Evolutionary conservation across 2,113 vertebrate species (phyloP).

Genomic region (Thymallus thymallus): DNA sequence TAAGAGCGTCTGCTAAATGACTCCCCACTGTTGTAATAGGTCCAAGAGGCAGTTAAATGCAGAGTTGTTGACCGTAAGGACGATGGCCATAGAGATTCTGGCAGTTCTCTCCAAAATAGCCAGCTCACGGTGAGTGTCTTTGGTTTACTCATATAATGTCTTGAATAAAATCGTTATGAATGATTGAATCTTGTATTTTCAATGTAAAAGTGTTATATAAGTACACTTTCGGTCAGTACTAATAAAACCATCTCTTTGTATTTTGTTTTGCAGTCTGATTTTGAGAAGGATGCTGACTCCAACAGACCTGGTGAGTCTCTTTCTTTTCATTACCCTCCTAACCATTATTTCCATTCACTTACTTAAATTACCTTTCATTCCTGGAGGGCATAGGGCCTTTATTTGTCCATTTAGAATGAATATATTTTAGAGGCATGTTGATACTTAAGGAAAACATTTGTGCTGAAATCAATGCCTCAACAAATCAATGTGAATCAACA

Average conservation of each 20-base stretch:
- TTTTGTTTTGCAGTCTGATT: slow-evolving; percentile 81
- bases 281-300: slow-evolving; percentile 96
- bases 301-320: slow-evolving; percentile 90
- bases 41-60: slow-evolving; percentile 97
- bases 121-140: slow-evolving; percentile 86
- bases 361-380: too few species aligned
- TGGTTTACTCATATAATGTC: slow-evolving; percentile 62
- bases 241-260: slow-evolving; percentile 33
- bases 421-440: slow-evolving; percentile 15
- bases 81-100: slow-evolving; percentile 93
- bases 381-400: too few species aligned
- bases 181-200: slow-evolving; percentile 28
- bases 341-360: slow-evolving; percentile 38
- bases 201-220: slow-evolving; percentile 33
- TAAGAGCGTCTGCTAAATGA: too few species aligned
- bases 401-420: slow-evolving; percentile 40
- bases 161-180: slow-evolving; percentile 48
- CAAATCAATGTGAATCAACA: neutral
- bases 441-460: slow-evolving; percentile 23
- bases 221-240: slow-evolving; percentile 56
- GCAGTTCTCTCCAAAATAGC: slow-evolving; percentile 92
- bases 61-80: slow-evolving; percentile 95
- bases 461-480: too few species aligned
- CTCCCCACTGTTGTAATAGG: slow-evolving; percentile 75
- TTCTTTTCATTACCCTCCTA: slow-evolving; percentile 21